phyloP scores from a whole-genome alignment of 1,140 invertebrate species.

The Teleogryllus occipitalis region DNA sequence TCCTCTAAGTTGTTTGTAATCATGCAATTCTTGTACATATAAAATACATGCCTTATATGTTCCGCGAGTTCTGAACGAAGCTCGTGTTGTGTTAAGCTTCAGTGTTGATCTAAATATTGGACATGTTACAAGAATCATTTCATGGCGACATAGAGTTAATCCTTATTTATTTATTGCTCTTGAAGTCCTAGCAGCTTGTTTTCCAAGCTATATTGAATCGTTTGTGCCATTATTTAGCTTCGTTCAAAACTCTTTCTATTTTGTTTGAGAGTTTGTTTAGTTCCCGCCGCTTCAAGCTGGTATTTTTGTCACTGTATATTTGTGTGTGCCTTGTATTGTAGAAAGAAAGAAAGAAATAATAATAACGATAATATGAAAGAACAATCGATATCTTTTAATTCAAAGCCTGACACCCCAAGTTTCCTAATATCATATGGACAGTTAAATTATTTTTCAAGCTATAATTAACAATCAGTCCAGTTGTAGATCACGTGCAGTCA shows the following conservation, averaged over 20 bases:
- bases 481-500: too few relatives aligned
- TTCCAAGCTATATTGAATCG: background rate
- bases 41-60: background rate
- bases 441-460: too few relatives aligned
- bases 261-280: conserved; percentile 9
- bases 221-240: conserved; percentile 5
- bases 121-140: background rate
- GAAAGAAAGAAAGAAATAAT: conserved; percentile 18
- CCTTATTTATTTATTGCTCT: background rate
- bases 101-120: background rate
- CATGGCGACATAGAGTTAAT: background rate
- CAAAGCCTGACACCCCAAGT: too few relatives aligned
- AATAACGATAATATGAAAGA: conserved; percentile 15
- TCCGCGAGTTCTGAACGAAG: background rate
- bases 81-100: background rate
- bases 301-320: conserved; percentile 22
- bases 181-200: background rate
- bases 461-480: too few relatives aligned
- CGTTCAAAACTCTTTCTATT: conserved; percentile 1
- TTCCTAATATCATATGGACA: too few relatives aligned
- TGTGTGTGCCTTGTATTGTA: conserved; percentile 23
- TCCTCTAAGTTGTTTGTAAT: background rate
- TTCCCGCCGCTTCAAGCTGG: conserved; percentile 9
- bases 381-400: background rate
- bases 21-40: background rate